Conservation (phyloP, 2,888 invertebrate species). For the Acrocyrtus sp. region DNA sequence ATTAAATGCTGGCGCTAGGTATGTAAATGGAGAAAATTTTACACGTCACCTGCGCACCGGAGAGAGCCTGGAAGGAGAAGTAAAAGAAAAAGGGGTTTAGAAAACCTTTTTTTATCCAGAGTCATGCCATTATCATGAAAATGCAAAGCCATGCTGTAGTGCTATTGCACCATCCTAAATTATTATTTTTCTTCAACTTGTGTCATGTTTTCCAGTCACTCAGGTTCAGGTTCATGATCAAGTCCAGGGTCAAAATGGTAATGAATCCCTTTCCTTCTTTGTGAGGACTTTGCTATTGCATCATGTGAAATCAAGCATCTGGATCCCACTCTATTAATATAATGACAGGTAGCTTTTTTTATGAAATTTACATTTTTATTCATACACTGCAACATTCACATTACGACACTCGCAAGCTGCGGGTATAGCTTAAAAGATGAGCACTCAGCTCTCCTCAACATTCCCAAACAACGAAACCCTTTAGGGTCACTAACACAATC, state of each 20-base stretch:
- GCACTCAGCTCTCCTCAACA: too few species aligned
- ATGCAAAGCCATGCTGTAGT: background rate
- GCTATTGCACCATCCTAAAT: background rate
- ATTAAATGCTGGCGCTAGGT: background rate
- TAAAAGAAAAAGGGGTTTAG: slow-evolving; percentile 15
- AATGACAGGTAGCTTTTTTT: background rate
- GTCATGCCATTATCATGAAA: background rate
- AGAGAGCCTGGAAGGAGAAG: background rate
- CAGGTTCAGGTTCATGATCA: slow-evolving; percentile 33
- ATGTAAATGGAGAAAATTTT: slow-evolving; percentile 11
- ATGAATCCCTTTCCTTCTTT: background rate
- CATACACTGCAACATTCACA: slow-evolving; percentile 9
- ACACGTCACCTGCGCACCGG: slow-evolving; percentile 38
- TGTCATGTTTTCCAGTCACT: slow-evolving; percentile 12
- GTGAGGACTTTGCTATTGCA: too few species aligned
- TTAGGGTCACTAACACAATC: slow-evolving; percentile 29
- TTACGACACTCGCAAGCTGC: background rate
- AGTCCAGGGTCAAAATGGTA: slow-evolving; percentile 47
- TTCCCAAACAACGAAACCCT: slow-evolving; percentile 41
- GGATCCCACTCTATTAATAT: background rate
- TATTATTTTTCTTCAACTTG: slow-evolving; percentile 21
- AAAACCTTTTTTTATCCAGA: slow-evolving; percentile 5
- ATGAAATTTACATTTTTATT: slow-evolving; percentile 35
- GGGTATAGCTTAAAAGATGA: too few species aligned
- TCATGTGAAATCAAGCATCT: too few species aligned